Conservation (phyloP, 2,113 vertebrate genomes). For the Acanthochromis polyacanthus region DNA sequence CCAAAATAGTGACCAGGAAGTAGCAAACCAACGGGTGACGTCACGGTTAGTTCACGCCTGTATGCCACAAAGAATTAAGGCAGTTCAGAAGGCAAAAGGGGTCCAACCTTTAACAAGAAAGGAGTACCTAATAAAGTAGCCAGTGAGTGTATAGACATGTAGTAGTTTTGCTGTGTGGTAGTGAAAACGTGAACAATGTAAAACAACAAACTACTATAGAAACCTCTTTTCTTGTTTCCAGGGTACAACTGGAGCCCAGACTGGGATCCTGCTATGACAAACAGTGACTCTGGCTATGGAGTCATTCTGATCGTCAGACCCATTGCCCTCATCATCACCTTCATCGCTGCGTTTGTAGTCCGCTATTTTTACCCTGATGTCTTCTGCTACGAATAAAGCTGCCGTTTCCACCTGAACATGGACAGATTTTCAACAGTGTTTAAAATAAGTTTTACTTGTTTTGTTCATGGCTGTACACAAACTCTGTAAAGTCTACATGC, state of each 20-base stretch:
- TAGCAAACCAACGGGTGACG: no score
- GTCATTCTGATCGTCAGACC: slow-evolving; percentile 70
- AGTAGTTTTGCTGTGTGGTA: no score
- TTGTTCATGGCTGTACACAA: no score
- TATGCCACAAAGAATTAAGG: no score
- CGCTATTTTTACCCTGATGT: slow-evolving; percentile 68
- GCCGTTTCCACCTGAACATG: neutral
- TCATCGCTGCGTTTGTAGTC: slow-evolving; percentile 54
- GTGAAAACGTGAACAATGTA: neutral
- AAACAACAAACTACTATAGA: neutral
- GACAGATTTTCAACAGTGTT: neutral
- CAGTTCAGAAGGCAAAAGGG: no score
- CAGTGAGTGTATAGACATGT: no score
- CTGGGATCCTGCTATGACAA: slow-evolving; percentile 56
- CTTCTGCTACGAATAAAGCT: slow-evolving; percentile 78
- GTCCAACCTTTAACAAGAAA: no score
- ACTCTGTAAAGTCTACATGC: no score
- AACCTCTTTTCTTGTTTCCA: slow-evolving; percentile 1
- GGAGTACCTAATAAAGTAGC: no score
- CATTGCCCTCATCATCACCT: slow-evolving; percentile 61
- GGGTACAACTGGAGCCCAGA: slow-evolving; percentile 73
- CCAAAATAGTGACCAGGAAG: no score
- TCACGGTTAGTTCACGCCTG: no score
- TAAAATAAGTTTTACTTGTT: neutral
- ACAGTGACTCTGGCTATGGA: slow-evolving; percentile 51